phyloP scores from a whole-genome alignment of 2,113 vertebrate genomes.

The Coreoperca whiteheadi region DNA sequence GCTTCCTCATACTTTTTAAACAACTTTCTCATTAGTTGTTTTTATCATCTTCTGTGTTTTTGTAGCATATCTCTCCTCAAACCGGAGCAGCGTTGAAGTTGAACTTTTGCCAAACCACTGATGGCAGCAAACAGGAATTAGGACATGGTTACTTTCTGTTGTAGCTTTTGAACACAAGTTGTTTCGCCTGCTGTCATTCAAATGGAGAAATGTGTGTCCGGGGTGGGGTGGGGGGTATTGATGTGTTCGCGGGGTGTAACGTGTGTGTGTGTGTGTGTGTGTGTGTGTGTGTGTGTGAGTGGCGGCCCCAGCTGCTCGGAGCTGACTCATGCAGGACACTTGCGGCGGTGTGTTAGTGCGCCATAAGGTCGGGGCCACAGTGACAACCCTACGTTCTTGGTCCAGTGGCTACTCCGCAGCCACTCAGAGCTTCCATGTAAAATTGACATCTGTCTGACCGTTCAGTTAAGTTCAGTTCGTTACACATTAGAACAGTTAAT shows the following conservation, averaged over 20 bases:
- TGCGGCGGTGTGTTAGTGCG: conserved; percentile 23
- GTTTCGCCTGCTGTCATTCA: conserved; percentile 13
- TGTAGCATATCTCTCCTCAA: neutral
- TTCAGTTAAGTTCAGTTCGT: neutral
- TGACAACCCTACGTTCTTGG: neutral
- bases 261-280: conserved; percentile 43
- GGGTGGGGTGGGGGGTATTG: conserved; percentile 8
- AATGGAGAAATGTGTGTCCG: conserved; percentile 15
- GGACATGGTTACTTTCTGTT: neutral
- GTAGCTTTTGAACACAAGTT: conserved; percentile 1
- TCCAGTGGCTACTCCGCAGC: neutral
- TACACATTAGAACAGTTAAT: no score
- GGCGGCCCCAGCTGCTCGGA: conserved; percentile 53
- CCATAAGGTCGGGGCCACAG: neutral
- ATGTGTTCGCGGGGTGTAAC: conserved; percentile 48
- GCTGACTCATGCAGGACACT: conserved; percentile 51
- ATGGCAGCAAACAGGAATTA: neutral
- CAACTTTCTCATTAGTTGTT: conserved; percentile 5
- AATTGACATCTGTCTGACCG: neutral
- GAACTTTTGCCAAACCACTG: neutral
- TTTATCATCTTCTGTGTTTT: neutral
- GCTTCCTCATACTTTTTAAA: conserved; percentile 13
- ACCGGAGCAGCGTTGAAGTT: neutral
- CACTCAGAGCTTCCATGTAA: neutral
- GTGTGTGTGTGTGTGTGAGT: conserved; percentile 35